Evolutionary conservation across 2,113 vertebrate species (phyloP).

Genomic region (Lophochroa leadbeateri): DNA sequence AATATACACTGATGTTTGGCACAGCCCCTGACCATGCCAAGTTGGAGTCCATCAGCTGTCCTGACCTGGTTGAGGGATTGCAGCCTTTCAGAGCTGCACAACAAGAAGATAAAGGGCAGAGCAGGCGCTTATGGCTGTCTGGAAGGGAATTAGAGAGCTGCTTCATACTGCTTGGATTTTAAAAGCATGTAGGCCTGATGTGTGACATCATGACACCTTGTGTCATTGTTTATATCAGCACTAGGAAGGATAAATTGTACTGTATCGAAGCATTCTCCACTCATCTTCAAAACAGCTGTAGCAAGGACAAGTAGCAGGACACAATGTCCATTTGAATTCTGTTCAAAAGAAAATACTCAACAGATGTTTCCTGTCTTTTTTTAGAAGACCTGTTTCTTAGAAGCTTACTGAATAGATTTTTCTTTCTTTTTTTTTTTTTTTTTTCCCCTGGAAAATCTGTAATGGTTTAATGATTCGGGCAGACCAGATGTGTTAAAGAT

Average conservation of each 20-base stretch:
- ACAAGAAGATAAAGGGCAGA: not conserved
- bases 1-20: not conserved
- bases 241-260: not conserved
- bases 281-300: not conserved
- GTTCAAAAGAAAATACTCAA: not conserved
- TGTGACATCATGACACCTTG: not conserved
- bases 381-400: not conserved
- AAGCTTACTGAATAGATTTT: not conserved
- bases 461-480: not conserved
- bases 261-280: not conserved
- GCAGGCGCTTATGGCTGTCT: rapidly evolving
- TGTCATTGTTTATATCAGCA: not conserved
- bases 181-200: not conserved
- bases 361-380: not conserved
- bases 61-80: not conserved
- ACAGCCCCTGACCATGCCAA: not conserved
- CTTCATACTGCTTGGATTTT: not conserved
- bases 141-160: not conserved
- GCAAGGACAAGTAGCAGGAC: not conserved
- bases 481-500: not conserved
- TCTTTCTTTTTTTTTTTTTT: not conserved
- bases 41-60: not conserved
- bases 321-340: not conserved
- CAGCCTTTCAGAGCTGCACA: not conserved
- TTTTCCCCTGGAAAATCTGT: not conserved